These are phyloP conservation scores for Myoxocephalus aenaeus DNA, from an alignment of 2,797 vertebrate species.

Conservation along the genomic window DNA sequence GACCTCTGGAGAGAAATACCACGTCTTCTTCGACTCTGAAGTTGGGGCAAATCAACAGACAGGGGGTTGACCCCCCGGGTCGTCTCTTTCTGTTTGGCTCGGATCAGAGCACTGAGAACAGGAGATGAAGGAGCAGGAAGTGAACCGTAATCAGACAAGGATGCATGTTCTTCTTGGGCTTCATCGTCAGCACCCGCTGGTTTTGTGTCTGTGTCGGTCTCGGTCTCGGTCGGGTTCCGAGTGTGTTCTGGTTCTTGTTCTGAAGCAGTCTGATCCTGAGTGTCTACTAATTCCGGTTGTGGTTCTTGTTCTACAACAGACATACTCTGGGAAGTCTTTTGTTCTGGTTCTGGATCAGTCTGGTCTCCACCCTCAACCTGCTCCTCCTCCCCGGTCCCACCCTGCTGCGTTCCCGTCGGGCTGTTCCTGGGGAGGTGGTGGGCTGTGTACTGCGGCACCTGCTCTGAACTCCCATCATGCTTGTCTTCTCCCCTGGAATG, in stretches of 20 bases:
- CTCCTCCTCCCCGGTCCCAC: neutral
- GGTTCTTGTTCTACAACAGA: conserved; percentile 25
- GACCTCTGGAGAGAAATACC: conserved; percentile 86
- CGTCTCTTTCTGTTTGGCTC: conserved; percentile 52
- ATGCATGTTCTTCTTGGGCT: neutral
- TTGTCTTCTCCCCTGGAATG: conserved; percentile 42
- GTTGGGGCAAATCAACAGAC: conserved; percentile 67
- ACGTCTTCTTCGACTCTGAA: conserved; percentile 47
- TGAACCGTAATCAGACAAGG: conserved; percentile 32
- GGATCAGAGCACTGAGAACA: conserved; percentile 56
- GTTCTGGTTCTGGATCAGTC: conserved; percentile 8
- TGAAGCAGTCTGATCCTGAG: conserved; percentile 56
- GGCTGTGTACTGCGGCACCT: conserved; percentile 81
- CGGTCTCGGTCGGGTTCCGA: conserved; percentile 21
- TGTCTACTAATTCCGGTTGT: conserved; percentile 8
- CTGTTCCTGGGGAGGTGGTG: conserved; percentile 84
- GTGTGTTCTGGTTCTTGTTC: conserved; percentile 30
- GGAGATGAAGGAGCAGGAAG: conserved; percentile 37
- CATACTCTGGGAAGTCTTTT: conserved; percentile 18
- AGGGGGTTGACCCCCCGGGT: conserved; percentile 63
- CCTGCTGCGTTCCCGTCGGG: neutral
- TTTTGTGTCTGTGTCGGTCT: neutral
- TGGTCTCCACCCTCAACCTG: neutral
- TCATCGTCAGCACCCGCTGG: neutral
- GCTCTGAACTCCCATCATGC: conserved; percentile 59